A percentile compares a stretch with the other conserved stretches of the same genome.
Evolutionary conservation across 2,888 invertebrate genomes (phyloP).

Genomic region (Ctena decussata): DNA sequence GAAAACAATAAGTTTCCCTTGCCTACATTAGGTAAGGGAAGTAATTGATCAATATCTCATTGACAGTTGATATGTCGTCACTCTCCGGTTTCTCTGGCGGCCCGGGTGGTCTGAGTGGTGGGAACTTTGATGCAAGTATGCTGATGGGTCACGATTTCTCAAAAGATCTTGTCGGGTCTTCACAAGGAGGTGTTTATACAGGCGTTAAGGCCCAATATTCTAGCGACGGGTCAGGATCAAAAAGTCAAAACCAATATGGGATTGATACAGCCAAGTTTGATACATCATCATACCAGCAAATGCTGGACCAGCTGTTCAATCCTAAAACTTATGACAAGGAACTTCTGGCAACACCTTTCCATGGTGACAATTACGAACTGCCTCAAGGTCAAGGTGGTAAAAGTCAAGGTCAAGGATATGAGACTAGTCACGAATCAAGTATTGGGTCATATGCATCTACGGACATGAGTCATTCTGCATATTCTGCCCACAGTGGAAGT

Average conservation of each 20-base stretch:
- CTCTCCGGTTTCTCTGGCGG: not conserved
- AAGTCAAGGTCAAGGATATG: slow-evolving; percentile 21
- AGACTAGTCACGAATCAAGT: slow-evolving; percentile 48
- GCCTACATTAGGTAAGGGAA: too few species aligned
- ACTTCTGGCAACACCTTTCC: slow-evolving; percentile 42
- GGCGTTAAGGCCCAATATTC: not conserved
- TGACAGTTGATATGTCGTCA: slow-evolving; percentile 17
- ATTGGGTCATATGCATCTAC: slow-evolving; percentile 54
- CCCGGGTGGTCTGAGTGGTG: slow-evolving; percentile 26
- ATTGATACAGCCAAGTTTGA: slow-evolving; percentile 47
- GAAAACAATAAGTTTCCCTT: too few species aligned
- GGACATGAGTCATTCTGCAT: slow-evolving; percentile 29
- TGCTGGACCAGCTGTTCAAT: slow-evolving; percentile 54
- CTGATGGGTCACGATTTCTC: slow-evolving; percentile 57
- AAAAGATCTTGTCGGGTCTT: not conserved
- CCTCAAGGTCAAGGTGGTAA: slow-evolving; percentile 4
- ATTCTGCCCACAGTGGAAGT: slow-evolving; percentile 20
- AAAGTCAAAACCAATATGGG: not conserved
- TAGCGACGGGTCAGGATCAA: not conserved
- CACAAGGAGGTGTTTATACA: not conserved
- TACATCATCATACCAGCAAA: slow-evolving; percentile 53
- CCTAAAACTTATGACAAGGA: slow-evolving; percentile 35
- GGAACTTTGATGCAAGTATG: slow-evolving; percentile 23
- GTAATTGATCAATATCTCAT: too few species aligned
- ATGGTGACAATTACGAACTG: slow-evolving; percentile 25